A percentile compares a stretch with the other conserved stretches of the same genome.
Conservation (phyloP, 1,140 invertebrate species). For the Magallana gigas region DNA sequence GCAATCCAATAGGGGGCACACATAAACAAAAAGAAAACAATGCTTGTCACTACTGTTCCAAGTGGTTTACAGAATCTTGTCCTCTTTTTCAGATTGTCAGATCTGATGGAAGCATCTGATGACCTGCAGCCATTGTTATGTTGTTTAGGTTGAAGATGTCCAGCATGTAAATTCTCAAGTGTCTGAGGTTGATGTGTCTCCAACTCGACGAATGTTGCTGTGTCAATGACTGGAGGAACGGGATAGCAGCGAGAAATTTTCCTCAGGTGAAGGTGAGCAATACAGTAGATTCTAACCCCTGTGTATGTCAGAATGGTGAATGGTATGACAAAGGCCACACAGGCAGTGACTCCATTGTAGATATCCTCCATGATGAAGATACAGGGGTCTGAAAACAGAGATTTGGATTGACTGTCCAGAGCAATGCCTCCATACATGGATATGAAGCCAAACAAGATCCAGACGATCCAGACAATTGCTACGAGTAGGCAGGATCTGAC, state of each 20-base stretch:
- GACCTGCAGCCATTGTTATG: background rate
- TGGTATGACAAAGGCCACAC: conserved; percentile 59
- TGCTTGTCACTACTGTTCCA: conserved; percentile 62
- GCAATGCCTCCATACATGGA: conserved; percentile 55
- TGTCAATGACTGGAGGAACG: background rate
- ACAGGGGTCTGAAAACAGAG: conserved; percentile 50
- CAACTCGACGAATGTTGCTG: background rate
- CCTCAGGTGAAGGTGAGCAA: conserved; percentile 59
- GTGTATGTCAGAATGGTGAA: conserved; percentile 61
- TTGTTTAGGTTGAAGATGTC: background rate
- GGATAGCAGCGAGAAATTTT: conserved; percentile 47
- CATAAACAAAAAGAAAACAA: conserved; percentile 63
- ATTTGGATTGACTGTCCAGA: conserved; percentile 48
- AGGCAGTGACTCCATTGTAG: conserved; percentile 51
- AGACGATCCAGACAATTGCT: conserved; percentile 54
- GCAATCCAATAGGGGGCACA: conserved; percentile 65
- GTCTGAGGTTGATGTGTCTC: background rate
- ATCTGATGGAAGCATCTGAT: background rate
- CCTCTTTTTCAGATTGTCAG: conserved; percentile 17
- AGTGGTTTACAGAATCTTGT: conserved; percentile 52
- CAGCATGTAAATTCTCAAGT: background rate
- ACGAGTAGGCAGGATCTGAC: conserved; percentile 48
- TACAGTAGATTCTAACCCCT: conserved; percentile 58
- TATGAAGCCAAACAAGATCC: conserved; percentile 54
- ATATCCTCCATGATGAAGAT: conserved; percentile 44